Base-by-base conservation (phyloP, 2,888 invertebrate genomes). In the Microplitis manilae region DNA sequence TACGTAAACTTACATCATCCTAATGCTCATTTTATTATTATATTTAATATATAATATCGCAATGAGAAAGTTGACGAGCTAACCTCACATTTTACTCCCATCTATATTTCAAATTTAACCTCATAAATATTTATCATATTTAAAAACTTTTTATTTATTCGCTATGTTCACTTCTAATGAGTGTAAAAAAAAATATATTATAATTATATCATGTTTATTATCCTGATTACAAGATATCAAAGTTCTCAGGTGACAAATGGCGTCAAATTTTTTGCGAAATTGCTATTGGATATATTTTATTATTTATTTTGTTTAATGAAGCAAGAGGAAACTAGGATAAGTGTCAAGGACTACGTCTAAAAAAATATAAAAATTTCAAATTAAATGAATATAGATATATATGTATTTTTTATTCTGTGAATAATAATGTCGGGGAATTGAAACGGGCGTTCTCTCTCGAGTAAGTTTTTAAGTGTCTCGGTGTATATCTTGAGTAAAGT, bases 401-500 rank as follows among this genome's bases (percentile, higher is more conserved):
- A 20, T 64, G 5, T 15, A 7, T 64, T 64, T 64, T 17, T 17
- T 64, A 20, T 64, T 20, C 8, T 67, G 5, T 17, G 67, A 39
- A 30, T 67, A 67, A 67, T 67, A 39, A 76, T 17, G 68, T 68
- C 20, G 70, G 68, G 65, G 50, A 50, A 50, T 50, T 50, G 50
- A 50, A 50, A 50, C 50, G 50, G 50, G 50, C 50, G 50, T 50
- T 50, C 50, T 50, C 50, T 50, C 50, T 50, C 50, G 6, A 5
- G 17, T 39, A 15, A 5, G 17, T 39, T 30, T 39, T 62, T 39
- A 68, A 68, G 68, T 67, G 65, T 71, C 59, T n/a, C 40, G 41
- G 61, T 62, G 68, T 50, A 64, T 62, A 62, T 67, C 59, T 41
- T 67, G 73, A 77, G 73, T 67, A 62, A 77, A 73, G 77, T 74